These are phyloP conservation scores for Calyptomena viridis DNA, from an alignment of 2,113 vertebrate species.

Conservation along the genomic window DNA sequence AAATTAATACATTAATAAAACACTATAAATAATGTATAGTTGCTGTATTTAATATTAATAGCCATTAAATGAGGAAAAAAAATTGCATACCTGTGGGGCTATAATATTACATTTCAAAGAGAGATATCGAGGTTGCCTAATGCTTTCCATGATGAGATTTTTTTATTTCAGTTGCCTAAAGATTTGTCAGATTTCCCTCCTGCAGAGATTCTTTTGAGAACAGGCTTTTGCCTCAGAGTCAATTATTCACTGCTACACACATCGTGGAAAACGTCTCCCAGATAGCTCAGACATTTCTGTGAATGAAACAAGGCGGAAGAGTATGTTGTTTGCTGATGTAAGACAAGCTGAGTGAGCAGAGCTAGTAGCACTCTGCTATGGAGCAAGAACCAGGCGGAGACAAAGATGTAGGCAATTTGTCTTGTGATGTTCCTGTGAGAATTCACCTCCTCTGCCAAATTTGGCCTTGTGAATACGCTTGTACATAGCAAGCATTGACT, in stretches of 20 bases:
- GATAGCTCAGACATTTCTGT: background rate
- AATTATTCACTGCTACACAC: background rate
- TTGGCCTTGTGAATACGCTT: background rate
- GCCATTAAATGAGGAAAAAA: conserved; percentile 28
- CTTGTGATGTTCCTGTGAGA: background rate
- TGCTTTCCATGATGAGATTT: background rate
- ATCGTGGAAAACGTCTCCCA: background rate
- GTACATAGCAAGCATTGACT: background rate
- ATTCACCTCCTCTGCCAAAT: background rate
- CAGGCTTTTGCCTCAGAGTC: background rate
- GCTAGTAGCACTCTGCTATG: background rate
- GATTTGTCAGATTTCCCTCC: background rate
- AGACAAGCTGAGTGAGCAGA: background rate
- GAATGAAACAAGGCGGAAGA: background rate
- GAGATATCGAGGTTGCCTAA: background rate
- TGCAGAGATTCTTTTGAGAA: background rate
- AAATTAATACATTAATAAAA: conserved; percentile 64
- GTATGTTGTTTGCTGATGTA: background rate
- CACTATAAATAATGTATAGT: conserved; percentile 66
- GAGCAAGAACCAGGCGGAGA: background rate
- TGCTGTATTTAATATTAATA: conserved; percentile 68
- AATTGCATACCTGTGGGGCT: background rate
- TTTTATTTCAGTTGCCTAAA: background rate
- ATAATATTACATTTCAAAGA: background rate
- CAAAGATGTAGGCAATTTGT: background rate